Conservation (phyloP, 2,888 invertebrate species). For the Hemistola chrysoprasaria region DNA sequence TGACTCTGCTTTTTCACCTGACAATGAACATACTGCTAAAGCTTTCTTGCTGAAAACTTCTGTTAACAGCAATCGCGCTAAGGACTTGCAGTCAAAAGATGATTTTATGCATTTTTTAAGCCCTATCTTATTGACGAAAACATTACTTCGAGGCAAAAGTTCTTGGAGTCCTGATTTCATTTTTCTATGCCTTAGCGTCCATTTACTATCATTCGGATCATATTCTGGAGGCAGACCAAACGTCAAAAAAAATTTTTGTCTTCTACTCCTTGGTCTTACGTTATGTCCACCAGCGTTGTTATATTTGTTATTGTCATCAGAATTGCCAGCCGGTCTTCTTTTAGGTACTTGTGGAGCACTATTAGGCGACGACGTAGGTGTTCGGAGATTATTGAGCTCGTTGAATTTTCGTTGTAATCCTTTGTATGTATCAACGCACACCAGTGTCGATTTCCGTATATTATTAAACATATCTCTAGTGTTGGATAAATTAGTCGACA, state of each 20-base stretch:
- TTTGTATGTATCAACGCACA: background rate
- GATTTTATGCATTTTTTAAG: background rate
- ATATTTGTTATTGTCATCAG: too few relatives aligned
- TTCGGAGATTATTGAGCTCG: background rate
- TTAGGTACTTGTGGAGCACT: background rate
- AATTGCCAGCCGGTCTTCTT: background rate
- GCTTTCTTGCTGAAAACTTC: slow-evolving; percentile 11
- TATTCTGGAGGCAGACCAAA: slow-evolving; percentile 5
- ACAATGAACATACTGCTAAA: slow-evolving; percentile 8
- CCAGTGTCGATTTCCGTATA: background rate
- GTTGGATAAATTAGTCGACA: background rate
- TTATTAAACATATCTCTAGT: background rate
- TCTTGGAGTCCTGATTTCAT: slow-evolving; percentile 2
- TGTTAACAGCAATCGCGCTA: slow-evolving; percentile 6
- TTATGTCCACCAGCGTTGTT: slow-evolving; percentile 1
- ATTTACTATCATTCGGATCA: slow-evolving; percentile 9
- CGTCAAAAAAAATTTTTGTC: background rate
- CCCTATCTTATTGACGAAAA: slow-evolving; percentile 3
- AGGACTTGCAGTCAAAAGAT: slow-evolving; percentile 6
- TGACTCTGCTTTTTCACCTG: slow-evolving; percentile 6
- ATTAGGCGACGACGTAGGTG: background rate
- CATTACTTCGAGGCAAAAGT: slow-evolving; percentile 2
- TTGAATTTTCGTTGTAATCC: background rate
- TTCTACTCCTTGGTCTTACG: background rate
- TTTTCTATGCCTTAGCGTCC: slow-evolving; percentile 9